A percentile compares a stretch with the other conserved stretches of the same genome.
Evolutionary conservation across 2,888 invertebrate genomes (phyloP).

Genomic region (Cephus spinipes): DNA sequence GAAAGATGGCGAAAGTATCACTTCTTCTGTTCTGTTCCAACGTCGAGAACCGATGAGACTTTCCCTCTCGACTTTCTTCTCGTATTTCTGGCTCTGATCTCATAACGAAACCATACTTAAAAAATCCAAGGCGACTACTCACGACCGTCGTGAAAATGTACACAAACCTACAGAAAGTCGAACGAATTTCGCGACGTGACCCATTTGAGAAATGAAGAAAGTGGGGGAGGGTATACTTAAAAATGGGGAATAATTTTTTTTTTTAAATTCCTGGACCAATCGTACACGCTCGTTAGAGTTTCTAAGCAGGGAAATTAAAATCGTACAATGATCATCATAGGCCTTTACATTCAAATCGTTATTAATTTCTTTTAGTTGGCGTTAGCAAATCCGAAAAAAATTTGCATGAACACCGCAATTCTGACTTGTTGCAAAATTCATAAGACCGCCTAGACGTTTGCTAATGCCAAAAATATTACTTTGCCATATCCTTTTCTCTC

Average conservation of each 20-base stretch:
- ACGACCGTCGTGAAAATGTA: neutral
- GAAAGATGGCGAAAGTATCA: neutral
- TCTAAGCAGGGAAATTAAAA: neutral
- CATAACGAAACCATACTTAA: constrained; percentile 18
- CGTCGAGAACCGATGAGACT: constrained; percentile 21
- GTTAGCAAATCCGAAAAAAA: neutral
- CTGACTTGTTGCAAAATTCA: neutral
- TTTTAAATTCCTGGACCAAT: neutral
- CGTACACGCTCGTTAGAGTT: neutral
- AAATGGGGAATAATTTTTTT: neutral
- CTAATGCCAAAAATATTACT: neutral
- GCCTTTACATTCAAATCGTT: neutral
- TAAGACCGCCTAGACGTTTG: neutral
- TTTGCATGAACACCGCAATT: neutral
- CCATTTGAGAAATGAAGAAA: neutral
- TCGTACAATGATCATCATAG: neutral
- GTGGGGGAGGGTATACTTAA: neutral
- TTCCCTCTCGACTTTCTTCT: constrained; percentile 40
- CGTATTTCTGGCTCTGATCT: constrained; percentile 37
- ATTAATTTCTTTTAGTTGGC: neutral
- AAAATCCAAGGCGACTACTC: neutral
- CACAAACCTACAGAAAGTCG: neutral
- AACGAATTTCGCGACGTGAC: neutral
- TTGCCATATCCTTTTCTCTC: neutral
- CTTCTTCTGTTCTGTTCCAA: neutral